Conservation (phyloP, 2,797 vertebrate species). For the Macrochelys suwanniensis region DNA sequence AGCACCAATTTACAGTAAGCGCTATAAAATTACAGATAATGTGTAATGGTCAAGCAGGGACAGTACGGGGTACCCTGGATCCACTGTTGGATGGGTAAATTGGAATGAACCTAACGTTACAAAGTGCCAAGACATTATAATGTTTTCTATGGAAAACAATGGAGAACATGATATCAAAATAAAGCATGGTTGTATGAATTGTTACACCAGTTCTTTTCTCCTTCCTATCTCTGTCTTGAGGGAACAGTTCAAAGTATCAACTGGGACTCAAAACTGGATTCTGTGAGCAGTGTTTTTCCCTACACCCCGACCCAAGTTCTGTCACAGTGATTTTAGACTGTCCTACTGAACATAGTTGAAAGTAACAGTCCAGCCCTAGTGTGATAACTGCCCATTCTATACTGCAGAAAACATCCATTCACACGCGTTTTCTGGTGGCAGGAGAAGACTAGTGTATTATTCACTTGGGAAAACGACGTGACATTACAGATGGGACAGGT, state of each 20-base stretch:
- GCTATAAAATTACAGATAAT: background rate
- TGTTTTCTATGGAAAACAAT: background rate
- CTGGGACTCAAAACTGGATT: background rate
- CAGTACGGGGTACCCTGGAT: slow-evolving; percentile 58
- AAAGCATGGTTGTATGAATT: background rate
- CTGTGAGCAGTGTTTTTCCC: background rate
- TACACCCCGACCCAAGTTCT: background rate
- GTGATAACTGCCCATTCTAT: background rate
- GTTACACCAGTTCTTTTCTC: background rate
- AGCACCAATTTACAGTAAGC: background rate
- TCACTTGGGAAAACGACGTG: background rate
- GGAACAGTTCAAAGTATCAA: background rate
- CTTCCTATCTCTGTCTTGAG: background rate
- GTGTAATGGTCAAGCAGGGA: background rate
- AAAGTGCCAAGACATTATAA: background rate
- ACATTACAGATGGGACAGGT: background rate
- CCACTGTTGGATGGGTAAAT: background rate
- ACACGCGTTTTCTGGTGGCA: background rate
- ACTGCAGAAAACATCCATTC: background rate
- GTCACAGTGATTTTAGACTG: background rate
- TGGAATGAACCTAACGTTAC: background rate
- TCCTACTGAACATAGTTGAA: background rate
- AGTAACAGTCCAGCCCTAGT: background rate
- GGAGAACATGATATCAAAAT: background rate
- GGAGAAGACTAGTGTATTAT: background rate